Evolutionary conservation across 2,113 vertebrate species (phyloP).

Genomic region (Cyanistes caeruleus): DNA sequence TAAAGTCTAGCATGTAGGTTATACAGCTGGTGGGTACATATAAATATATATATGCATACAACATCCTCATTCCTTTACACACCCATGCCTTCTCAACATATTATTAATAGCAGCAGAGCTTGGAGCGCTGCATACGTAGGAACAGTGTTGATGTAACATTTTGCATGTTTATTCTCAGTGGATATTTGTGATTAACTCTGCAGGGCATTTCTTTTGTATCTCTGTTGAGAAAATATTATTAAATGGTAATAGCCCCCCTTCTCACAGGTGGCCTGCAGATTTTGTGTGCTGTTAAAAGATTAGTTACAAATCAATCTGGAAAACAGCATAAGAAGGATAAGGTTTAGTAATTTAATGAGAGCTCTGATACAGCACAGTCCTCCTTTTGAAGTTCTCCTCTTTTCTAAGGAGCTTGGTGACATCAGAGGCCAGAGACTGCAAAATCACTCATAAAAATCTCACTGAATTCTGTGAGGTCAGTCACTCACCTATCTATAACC

Average conservation of each 20-base stretch:
- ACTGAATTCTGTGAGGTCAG: neutral
- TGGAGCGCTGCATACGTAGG: neutral
- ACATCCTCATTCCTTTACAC: constrained; percentile 19
- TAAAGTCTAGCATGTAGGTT: constrained; percentile 21
- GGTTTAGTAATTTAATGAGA: neutral
- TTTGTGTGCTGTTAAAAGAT: neutral
- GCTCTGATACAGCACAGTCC: neutral
- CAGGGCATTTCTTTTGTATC: constrained; percentile 10
- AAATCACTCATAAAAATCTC: neutral
- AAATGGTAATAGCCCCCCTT: neutral
- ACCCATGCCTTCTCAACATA: neutral
- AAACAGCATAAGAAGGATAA: neutral
- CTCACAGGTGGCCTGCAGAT: constrained; percentile 11
- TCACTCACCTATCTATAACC: neutral
- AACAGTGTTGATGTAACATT: constrained; percentile 24
- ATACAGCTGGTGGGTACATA: neutral
- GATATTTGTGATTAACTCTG: constrained; percentile 36
- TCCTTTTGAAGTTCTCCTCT: neutral
- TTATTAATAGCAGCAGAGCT: neutral
- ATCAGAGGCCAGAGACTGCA: neutral
- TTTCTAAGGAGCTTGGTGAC: neutral
- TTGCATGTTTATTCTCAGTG: constrained; percentile 21
- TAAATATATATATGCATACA: neutral
- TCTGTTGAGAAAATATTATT: constrained; percentile 11
- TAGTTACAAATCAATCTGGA: neutral